Conservation (phyloP, 1,140 invertebrate species). For the Drosophila melanica region DNA sequence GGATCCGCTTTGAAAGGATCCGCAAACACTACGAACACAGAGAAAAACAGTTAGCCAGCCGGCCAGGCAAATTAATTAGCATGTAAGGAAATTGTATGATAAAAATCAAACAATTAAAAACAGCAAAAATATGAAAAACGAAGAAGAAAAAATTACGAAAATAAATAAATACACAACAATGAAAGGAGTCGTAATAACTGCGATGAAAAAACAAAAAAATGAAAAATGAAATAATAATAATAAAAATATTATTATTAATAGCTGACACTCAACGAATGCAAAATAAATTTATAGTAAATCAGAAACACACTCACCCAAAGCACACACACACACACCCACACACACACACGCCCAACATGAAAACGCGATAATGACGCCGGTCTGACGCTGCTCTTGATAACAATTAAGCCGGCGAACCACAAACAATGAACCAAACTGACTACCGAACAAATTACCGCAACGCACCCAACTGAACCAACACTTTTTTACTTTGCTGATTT, state of each 20-base stretch:
- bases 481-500: not conserved
- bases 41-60: conserved; percentile 15
- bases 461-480: conserved; percentile 13
- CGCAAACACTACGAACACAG: not conserved
- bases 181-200: conserved; percentile 61
- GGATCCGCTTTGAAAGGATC: conserved; percentile 4
- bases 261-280: conserved; percentile 76
- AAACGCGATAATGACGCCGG: conserved; percentile 63
- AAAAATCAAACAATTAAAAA: conserved; percentile 65
- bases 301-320: conserved; percentile 31
- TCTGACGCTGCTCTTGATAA: conserved; percentile 60
- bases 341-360: conserved; percentile 9
- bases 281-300: conserved; percentile 78
- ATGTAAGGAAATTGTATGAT: conserved; percentile 72
- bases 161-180: conserved; percentile 56
- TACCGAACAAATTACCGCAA: conserved; percentile 27
- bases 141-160: conserved; percentile 2
- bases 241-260: conserved; percentile 74
- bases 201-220: no score
- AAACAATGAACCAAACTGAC: conserved; percentile 49
- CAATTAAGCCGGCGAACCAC: conserved; percentile 66
- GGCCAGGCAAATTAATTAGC: conserved; percentile 69
- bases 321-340: conserved; percentile 18
- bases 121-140: conserved; percentile 3
- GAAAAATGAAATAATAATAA: conserved; percentile 53